Conservation (phyloP, 2,888 invertebrate species). For the Diloba caeruleocephala region DNA sequence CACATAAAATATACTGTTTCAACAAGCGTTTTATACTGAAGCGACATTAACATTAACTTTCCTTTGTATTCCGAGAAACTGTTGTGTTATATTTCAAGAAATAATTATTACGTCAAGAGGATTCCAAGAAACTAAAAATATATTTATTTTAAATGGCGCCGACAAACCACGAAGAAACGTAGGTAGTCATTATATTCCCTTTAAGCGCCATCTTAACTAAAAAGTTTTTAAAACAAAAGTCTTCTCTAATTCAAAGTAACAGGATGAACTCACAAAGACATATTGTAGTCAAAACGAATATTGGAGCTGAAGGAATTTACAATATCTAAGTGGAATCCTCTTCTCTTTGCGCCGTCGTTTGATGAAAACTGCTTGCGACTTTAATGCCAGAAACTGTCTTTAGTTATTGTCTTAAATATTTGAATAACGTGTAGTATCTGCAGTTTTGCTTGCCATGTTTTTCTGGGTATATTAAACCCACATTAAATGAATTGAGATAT, state of each 20-base stretch:
- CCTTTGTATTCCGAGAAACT: background rate
- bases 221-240: conserved; percentile 27
- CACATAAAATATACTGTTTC: too few species aligned
- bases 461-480: too few species aligned
- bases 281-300: conserved; percentile 29
- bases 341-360: conserved; percentile 3
- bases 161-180: background rate
- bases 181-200: conserved; percentile 16
- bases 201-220: conserved; percentile 4
- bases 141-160: background rate
- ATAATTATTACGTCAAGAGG: background rate
- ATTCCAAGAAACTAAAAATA: conserved; percentile 4
- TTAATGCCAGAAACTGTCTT: conserved; percentile 12
- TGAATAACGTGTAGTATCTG: background rate
- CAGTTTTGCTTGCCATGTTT: background rate
- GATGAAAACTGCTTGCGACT: conserved; percentile 15
- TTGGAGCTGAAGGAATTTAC: conserved; percentile 29
- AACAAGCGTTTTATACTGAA: too few species aligned
- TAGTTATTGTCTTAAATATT: conserved; percentile 14
- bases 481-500: too few species aligned
- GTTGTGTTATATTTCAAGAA: too few species aligned
- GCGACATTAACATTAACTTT: background rate
- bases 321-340: conserved; percentile 26
- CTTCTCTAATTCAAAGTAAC: conserved; percentile 18
- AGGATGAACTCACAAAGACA: conserved; percentile 20